Base-by-base conservation (phyloP, 2,888 invertebrate species). In the Ophion slaviceki region DNA sequence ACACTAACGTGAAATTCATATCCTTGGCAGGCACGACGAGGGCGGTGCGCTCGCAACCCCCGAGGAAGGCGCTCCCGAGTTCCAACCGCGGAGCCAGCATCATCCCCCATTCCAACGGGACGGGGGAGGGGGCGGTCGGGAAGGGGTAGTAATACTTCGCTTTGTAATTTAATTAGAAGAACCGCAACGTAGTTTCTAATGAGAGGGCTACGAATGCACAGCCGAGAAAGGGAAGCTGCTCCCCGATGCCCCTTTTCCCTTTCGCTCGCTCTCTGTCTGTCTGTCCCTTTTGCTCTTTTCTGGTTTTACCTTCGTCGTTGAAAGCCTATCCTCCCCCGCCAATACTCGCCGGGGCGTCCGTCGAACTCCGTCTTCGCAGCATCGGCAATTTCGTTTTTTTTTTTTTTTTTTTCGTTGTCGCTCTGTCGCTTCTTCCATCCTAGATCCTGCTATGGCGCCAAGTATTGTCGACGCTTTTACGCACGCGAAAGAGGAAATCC, bases 121-220 rank as follows among this genome's bases (percentile, higher is more conserved):
- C 0, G n/a, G 8, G 5, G n/a, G 77, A 67, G 32, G 32, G 14
- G n/a, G 17, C 6, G 17, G n/a, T 24, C 24, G 32, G 57, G 5
- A 11, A 3, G 67, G 40, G 62, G n/a, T 28, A 66, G 80, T 68
- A 80, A 85, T 84, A 80, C 81, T 85, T 85, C 81, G 83, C 80
- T 84, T 87, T 80, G 87, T 88, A 89, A 91, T 91, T 89, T 87
- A 90, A 90, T 91, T 89, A 90, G 87, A 87, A 87, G 76, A 82
- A 87, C 85, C 86, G 83, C 88, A 88, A 85, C 87, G 86, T 80
- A 82, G 84, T 82, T 87, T 87, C 85, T 85, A 89, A 89, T 88
- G 88, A 88, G 88, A 89, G 87, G 88, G 86, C 72, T 76, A 59
- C 62, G 83, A 80, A 80, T 70, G 61, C 68, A 59, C 45, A 67